A percentile compares a stretch with the other conserved stretches of the same genome.
phyloP scores from a whole-genome alignment of 2,888 invertebrate species.

The Eupithecia tripunctaria region DNA sequence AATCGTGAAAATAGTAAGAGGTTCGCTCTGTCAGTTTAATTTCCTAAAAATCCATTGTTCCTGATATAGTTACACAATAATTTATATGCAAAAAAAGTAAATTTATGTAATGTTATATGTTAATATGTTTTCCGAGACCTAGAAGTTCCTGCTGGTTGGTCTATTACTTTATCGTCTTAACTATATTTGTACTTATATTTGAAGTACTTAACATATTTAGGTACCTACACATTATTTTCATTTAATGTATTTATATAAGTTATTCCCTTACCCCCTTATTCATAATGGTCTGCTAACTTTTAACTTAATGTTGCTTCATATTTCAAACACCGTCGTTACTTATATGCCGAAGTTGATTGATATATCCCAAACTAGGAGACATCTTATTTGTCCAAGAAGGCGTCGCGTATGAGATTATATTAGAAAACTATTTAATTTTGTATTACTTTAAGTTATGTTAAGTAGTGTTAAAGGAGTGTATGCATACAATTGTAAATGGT shows the following conservation, averaged over 20 bases:
- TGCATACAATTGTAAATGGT: constrained; percentile 40
- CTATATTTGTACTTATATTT: not conserved
- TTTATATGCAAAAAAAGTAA: not conserved
- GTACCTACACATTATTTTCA: not conserved
- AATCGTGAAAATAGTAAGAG: not conserved
- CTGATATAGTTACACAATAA: not conserved
- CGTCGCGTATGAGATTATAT: constrained; percentile 9
- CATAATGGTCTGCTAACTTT: no score
- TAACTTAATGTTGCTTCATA: not conserved
- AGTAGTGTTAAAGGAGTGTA: constrained; percentile 55
- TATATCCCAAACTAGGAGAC: not conserved
- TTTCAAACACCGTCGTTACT: not conserved
- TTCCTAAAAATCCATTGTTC: not conserved
- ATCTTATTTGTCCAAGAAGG: constrained; percentile 1
- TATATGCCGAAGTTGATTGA: not conserved
- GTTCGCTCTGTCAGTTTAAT: not conserved
- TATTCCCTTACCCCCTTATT: no score
- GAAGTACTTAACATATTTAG: no score
- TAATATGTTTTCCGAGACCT: not conserved
- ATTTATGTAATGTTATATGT: not conserved
- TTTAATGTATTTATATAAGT: not conserved
- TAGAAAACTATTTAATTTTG: constrained; percentile 1
- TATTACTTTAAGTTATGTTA: constrained; percentile 9
- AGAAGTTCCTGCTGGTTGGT: not conserved
- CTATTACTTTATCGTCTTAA: not conserved